Evolutionary conservation across 1,140 invertebrate species (phyloP).

Genomic region (Drosophila bocqueti): DNA sequence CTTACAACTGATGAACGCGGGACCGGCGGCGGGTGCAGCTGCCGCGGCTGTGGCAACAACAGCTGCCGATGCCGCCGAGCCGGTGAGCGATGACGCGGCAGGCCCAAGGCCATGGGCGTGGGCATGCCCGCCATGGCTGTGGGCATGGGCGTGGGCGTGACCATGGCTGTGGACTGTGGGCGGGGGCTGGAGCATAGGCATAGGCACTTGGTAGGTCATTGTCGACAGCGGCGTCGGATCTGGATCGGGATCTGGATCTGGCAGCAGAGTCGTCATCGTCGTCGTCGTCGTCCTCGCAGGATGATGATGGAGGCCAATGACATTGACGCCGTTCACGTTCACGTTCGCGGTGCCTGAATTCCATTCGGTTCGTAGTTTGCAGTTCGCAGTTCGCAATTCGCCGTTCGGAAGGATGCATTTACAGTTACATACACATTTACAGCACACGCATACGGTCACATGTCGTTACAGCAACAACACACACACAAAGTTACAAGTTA

Average conservation of each 20-base stretch:
- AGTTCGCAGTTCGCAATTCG: too few relatives aligned
- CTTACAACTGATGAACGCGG: conserved; percentile 82
- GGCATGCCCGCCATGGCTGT: conserved; percentile 14
- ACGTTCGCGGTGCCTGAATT: conserved; percentile 86
- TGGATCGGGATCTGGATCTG: conserved; percentile 20
- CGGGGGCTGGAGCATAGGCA: conserved; percentile 34
- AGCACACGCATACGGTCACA: conserved; percentile 48
- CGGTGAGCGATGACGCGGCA: conserved; percentile 46
- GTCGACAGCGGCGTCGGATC: conserved; percentile 44
- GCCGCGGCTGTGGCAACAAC: conserved; percentile 42
- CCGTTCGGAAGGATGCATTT: conserved; percentile 56
- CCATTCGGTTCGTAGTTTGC: conserved; percentile 15
- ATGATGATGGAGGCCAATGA: conserved; percentile 88
- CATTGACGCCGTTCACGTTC: conserved; percentile 89
- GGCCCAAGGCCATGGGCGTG: conserved; percentile 20
- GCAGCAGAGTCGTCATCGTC: conserved; percentile 10
- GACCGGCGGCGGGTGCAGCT: conserved; percentile 49
- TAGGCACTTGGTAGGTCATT: conserved; percentile 59
- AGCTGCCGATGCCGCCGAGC: conserved; percentile 43
- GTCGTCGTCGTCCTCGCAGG: conserved; percentile 65
- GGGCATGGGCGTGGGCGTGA: conserved; percentile 33
- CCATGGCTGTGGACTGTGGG: conserved; percentile 24
- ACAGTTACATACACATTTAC: conserved; percentile 54
- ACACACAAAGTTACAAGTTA: conserved; percentile 44
- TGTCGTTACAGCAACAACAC: conserved; percentile 38